A percentile compares a stretch with the other conserved stretches of the same genome.
Conservation (phyloP, 2,113 vertebrate genomes). For the Nestor notabilis region DNA sequence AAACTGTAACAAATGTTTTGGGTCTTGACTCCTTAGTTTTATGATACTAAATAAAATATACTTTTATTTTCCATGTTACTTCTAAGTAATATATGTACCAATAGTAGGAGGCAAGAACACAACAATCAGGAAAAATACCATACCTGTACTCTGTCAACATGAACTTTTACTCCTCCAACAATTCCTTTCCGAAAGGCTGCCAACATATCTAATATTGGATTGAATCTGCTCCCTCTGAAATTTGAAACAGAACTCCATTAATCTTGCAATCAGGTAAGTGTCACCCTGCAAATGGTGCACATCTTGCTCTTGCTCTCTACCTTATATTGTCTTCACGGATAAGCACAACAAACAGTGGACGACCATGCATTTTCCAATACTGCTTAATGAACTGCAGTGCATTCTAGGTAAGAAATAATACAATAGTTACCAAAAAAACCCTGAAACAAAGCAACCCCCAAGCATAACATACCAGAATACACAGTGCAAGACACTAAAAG, state of each 20-base stretch:
- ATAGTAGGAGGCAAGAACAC: background rate
- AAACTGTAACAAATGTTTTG: background rate
- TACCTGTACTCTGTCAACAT: slow-evolving; percentile 96
- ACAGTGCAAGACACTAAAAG: background rate
- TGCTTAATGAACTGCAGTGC: slow-evolving; percentile 98
- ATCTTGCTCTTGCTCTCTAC: slow-evolving; percentile 65
- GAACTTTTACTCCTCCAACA: slow-evolving; percentile 96
- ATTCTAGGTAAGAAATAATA: slow-evolving; percentile 77
- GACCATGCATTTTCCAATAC: slow-evolving; percentile 96
- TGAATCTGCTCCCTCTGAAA: slow-evolving; percentile 94
- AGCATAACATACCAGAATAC: background rate
- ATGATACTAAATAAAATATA: background rate
- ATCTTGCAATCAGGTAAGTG: background rate
- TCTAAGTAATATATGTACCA: background rate
- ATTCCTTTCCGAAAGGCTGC: slow-evolving; percentile 92
- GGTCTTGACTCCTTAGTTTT: background rate
- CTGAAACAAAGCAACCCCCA: background rate
- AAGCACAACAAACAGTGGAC: slow-evolving; percentile 93
- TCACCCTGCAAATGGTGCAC: background rate
- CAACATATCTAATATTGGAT: slow-evolving; percentile 94
- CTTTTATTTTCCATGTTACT: background rate
- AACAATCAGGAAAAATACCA: background rate
- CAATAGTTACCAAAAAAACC: background rate
- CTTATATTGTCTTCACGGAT: slow-evolving; percentile 98
- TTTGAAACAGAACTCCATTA: background rate